A percentile compares a stretch with the other conserved stretches of the same genome.
phyloP scores from a whole-genome alignment of 2,113 vertebrate species.

The Oreotrochilus melanogaster region DNA sequence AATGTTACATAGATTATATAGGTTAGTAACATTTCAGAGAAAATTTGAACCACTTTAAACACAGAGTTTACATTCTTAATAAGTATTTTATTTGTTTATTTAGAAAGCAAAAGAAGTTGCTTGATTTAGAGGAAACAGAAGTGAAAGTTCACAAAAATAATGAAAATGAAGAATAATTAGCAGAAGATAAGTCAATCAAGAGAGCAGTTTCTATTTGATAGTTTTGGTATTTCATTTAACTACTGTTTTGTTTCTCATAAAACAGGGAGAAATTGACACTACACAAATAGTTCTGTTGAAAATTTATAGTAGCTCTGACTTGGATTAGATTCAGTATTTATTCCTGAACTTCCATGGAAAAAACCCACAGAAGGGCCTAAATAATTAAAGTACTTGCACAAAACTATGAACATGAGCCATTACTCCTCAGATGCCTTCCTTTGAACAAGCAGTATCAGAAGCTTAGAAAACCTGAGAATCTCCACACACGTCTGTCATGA shows the following conservation, averaged over 20 bases:
- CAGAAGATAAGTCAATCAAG: background rate
- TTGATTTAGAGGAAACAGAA: background rate
- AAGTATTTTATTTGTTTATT: background rate
- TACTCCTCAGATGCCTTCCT: background rate
- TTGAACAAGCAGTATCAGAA: accelerated
- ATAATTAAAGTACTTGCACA: background rate
- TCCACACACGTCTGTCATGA: background rate
- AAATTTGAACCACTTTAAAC: background rate
- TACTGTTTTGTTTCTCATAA: background rate
- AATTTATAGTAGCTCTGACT: background rate
- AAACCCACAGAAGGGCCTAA: background rate
- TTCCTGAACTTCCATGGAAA: background rate
- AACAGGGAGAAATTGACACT: background rate
- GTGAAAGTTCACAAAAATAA: background rate
- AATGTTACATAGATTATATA: background rate
- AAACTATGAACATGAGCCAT: background rate
- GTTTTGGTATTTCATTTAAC: background rate
- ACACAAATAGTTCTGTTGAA: background rate
- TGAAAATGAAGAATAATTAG: background rate
- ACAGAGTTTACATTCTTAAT: background rate
- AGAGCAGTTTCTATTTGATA: background rate
- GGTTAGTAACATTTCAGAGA: background rate
- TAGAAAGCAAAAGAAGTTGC: background rate
- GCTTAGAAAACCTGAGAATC: background rate
- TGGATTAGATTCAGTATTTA: background rate